Percentiles rank a stretch among this genome's conserved stretches.
These are phyloP conservation scores for Rutpela maculata DNA, from an alignment of 2,888 invertebrate genomes.

Conservation along the genomic window DNA sequence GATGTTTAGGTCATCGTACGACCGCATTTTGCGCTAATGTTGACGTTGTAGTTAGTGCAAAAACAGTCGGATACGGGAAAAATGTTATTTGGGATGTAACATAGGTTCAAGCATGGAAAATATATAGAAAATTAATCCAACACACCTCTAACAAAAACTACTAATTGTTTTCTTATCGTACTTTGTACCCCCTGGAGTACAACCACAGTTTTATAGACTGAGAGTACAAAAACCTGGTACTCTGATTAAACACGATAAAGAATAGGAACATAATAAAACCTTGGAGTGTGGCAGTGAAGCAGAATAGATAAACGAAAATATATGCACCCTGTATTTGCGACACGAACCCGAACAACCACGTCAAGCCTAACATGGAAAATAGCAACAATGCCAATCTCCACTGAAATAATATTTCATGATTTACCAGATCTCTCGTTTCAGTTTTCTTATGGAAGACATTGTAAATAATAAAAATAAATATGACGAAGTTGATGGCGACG, in stretches of 20 bases:
- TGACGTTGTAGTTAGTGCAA: too few relatives aligned
- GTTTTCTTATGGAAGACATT: constrained; percentile 72
- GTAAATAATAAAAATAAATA: constrained; percentile 78
- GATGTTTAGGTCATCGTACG: too few relatives aligned
- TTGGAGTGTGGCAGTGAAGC: constrained; percentile 76
- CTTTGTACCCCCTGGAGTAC: constrained; percentile 56
- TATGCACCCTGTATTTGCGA: constrained; percentile 68
- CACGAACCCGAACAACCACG: constrained; percentile 78
- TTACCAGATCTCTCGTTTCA: constrained; percentile 60
- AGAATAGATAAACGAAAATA: constrained; percentile 75
- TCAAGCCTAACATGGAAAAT: constrained; percentile 79
- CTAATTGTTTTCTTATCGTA: constrained; percentile 6
- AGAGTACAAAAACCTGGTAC: constrained; percentile 76
- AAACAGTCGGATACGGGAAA: too few relatives aligned
- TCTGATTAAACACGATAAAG: constrained; percentile 78
- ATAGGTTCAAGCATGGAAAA: too few relatives aligned
- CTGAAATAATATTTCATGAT: constrained; percentile 72
- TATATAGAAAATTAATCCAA: too few relatives aligned
- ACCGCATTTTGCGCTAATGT: too few relatives aligned
- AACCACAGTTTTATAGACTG: constrained; percentile 59
- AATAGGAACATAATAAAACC: constrained; percentile 80
- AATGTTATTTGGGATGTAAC: too few relatives aligned
- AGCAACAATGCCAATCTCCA: constrained; percentile 77
- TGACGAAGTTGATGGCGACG: constrained; percentile 76
- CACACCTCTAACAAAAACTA: neutral